Base-by-base conservation (phyloP, 2,888 invertebrate species). In the Sabellastarte sp. region DNA sequence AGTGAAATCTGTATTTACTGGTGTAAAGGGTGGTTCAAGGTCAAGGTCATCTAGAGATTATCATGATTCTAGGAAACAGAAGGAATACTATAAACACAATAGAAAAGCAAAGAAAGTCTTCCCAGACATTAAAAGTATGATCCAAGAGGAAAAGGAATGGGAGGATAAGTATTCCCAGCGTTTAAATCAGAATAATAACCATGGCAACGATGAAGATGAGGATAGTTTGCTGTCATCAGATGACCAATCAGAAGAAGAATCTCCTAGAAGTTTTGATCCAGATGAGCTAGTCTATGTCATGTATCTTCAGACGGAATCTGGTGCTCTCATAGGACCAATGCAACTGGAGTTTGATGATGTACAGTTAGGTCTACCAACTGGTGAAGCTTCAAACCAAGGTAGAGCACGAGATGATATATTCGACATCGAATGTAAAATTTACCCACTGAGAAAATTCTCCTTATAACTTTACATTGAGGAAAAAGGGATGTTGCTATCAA, bases 241-340 rank as follows among this genome's bases (percentile, higher is more conserved):
- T n/a, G n/a, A n/a, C n/a, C n/a, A n/a, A n/a, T n/a, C n/a, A n/a
- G n/a, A n/a, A n/a, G n/a, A n/a, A n/a, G n/a, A n/a, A n/a, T n/a
- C n/a, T n/a, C n/a, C n/a, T n/a, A n/a, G n/a, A n/a, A 41, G 41
- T 20, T 20, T 41, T 41, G 20, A 41, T 20, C 10, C 10, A 10
- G 10, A 20, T 41, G 41, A 41, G 10, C 41, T 41, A 15, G 20
- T 72, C 1, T 79, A 80, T 70, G 66, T 78, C 53, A 74, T 74
- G 66, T 79, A 77, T 66, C 57, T 80, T 29, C 64, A 73, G 60
- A 77, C 78, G 15, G 77, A 77, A 29, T 67, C 70, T 58, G 80
- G 79, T 26, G 75, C 68, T 20, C 63, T 73, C n/a, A 73, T 77
- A 1, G 80, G 80, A 3, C 80, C 80, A 0, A 60, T 80, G 33